Percentiles rank a stretch among this genome's conserved stretches.
phyloP scores from a whole-genome alignment of 1,140 invertebrate species.

The Drosophila insularis region DNA sequence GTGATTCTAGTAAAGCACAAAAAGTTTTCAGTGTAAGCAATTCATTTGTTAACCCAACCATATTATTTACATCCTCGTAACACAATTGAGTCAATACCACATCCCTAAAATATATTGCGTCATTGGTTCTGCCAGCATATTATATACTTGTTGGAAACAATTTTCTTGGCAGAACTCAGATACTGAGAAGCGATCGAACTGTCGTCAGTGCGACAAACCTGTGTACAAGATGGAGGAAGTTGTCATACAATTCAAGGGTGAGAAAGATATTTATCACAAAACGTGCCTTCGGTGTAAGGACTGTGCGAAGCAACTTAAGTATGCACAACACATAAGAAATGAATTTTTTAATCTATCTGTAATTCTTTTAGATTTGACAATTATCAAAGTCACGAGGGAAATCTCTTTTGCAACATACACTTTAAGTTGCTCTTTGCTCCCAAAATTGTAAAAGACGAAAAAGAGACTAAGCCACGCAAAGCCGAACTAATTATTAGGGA shows the following conservation, averaged over 20 bases:
- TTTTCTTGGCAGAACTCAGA: slow-evolving; percentile 37
- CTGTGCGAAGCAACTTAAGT: slow-evolving; percentile 95
- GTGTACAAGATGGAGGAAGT: slow-evolving; percentile 97
- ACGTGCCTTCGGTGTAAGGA: slow-evolving; percentile 95
- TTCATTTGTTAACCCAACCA: slow-evolving; percentile 42
- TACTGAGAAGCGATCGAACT: slow-evolving; percentile 84
- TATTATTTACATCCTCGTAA: background rate
- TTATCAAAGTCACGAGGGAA: slow-evolving; percentile 94
- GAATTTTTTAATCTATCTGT: background rate
- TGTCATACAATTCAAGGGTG: slow-evolving; percentile 86
- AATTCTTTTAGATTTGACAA: slow-evolving; percentile 89
- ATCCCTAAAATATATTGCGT: background rate
- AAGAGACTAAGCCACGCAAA: slow-evolving; percentile 87
- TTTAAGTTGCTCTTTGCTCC: slow-evolving; percentile 96
- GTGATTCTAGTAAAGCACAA: slow-evolving; percentile 87
- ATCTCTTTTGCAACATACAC: slow-evolving; percentile 95
- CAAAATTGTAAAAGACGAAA: slow-evolving; percentile 91
- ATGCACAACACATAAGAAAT: slow-evolving; percentile 65
- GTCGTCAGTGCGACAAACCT: slow-evolving; percentile 91
- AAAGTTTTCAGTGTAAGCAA: slow-evolving; percentile 86
- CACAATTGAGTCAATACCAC: background rate
- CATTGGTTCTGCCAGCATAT: background rate
- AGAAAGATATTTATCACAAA: slow-evolving; percentile 93
- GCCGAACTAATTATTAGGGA: slow-evolving; percentile 95
- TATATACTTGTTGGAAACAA: background rate